Percentiles rank a stretch among this genome's conserved stretches.
Evolutionary conservation across 2,113 vertebrate species (phyloP).

Genomic region (Cromileptes altivelis): DNA sequence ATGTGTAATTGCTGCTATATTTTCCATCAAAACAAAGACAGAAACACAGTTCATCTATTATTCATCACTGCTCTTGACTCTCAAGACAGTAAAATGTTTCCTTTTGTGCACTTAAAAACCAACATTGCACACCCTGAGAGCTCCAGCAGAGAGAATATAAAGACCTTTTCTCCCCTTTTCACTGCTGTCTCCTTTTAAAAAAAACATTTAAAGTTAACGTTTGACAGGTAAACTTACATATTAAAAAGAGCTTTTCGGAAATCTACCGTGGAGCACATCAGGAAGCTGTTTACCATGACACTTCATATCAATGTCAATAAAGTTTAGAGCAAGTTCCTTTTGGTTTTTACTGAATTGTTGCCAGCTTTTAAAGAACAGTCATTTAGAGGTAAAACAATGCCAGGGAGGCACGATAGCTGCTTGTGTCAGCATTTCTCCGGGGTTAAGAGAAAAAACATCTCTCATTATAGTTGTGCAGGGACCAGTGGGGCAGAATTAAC

Average conservation of each 20-base stretch:
- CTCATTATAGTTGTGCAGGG: constrained; percentile 37
- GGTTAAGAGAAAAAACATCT: constrained; percentile 36
- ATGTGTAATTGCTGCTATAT: constrained; percentile 31
- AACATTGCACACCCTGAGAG: constrained; percentile 11
- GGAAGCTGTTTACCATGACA: neutral
- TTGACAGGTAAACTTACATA: neutral
- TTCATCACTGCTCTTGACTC: constrained; percentile 43
- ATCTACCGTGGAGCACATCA: neutral
- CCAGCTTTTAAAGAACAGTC: constrained; percentile 6
- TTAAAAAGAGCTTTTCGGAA: neutral
- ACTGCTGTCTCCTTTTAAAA: neutral
- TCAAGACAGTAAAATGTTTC: constrained; percentile 26
- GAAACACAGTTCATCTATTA: constrained; percentile 58
- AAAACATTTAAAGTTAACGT: neutral
- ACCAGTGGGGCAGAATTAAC: constrained; percentile 37
- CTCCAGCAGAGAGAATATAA: constrained; percentile 3
- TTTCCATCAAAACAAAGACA: constrained; percentile 41
- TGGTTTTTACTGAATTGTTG: constrained; percentile 1
- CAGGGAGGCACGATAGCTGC: neutral
- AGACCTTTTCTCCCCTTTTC: neutral
- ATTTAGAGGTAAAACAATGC: constrained; percentile 9
- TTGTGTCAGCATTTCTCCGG: constrained; percentile 45
- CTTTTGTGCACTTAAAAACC: constrained; percentile 14
- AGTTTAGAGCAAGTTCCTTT: neutral
- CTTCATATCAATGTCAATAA: neutral